Base-by-base conservation (phyloP, 2,888 invertebrate species). In the Drosophila koepferae region DNA sequence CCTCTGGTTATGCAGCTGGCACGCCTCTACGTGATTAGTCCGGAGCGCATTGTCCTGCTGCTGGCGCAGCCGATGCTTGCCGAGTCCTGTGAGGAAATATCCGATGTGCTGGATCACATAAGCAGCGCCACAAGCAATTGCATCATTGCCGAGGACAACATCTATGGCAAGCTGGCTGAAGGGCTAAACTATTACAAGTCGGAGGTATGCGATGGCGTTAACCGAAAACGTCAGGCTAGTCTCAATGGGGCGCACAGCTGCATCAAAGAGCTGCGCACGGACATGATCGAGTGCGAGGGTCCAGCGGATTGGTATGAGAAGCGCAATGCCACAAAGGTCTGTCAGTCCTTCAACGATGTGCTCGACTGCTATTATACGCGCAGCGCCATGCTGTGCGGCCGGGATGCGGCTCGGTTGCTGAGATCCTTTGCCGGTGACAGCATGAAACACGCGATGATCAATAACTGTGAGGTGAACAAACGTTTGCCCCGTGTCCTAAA, bases 231-330 rank as follows among this genome's bases (percentile, higher is more conserved):
- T 7, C 64, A 74, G 46, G 48, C 72, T 90, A 93, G 87, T 59
- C 91, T 94, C 53, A 81, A 74, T 63, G 84, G 91, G 34, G 82
- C 93, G 54, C 92, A 91, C 43, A 74, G 81, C 16, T 94, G 94
- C 78, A 79, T 94, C 34, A 91, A 91, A 31, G 93, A 94, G 64
- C 82, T 95, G 38, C 93, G 92, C 41, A 93, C 93, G 31, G 94
- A 94, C 72, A 94, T 93, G 78, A 92, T 94, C 54, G 93, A 93
- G 72, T 95, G 95, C 74, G 93, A 93, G 75, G 95, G 94, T 0
- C 92, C 94, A 6, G 92, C 94, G 2, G 94, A 94, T 88, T 95
- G 95, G 95, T 94, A 93, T 72, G 94, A 95, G 88, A 92, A 93
- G 58, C 80, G 86, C 28, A 93, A 94, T 64, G 77, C 90, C 43